Percentiles rank a stretch among this genome's conserved stretches.
phyloP scores from a whole-genome alignment of 92 coral and sea anemone species.

The Pocillopora meandrina region DNA sequence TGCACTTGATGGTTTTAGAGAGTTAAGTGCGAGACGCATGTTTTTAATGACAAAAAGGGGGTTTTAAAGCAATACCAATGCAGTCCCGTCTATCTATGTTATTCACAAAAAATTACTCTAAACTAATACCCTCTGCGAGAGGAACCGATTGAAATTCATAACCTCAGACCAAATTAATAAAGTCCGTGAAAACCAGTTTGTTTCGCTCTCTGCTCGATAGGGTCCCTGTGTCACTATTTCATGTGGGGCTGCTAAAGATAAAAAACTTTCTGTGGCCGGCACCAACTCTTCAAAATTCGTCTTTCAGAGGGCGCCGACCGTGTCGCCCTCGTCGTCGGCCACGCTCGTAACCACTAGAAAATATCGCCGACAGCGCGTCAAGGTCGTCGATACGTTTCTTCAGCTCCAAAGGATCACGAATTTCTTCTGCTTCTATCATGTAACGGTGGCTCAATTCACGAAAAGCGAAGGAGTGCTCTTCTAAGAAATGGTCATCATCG shows the following conservation, averaged over 20 bases:
- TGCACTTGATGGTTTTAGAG: too few relatives aligned
- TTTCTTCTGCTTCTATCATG: slow-evolving; percentile 60
- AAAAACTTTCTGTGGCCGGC: background rate
- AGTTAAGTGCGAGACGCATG: too few relatives aligned
- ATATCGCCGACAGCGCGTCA: slow-evolving; percentile 69
- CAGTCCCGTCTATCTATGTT: too few relatives aligned
- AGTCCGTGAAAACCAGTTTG: background rate
- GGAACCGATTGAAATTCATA: background rate
- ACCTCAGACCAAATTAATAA: background rate
- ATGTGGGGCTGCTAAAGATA: slow-evolving; percentile 12
- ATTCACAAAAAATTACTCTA: too few relatives aligned
- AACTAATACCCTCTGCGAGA: too few relatives aligned
- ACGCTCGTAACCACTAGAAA: slow-evolving; percentile 19
- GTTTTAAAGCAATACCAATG: too few relatives aligned
- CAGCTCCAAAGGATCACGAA: slow-evolving; percentile 68
- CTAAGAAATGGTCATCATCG: slow-evolving; percentile 26
- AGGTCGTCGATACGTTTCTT: slow-evolving; percentile 73
- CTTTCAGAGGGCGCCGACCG: slow-evolving; percentile 10
- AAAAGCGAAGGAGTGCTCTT: slow-evolving; percentile 40
- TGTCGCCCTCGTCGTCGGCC: slow-evolving; percentile 28
- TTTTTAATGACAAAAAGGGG: too few relatives aligned
- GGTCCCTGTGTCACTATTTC: background rate
- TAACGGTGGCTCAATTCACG: slow-evolving; percentile 60
- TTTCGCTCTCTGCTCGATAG: background rate
- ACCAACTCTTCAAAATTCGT: slow-evolving; percentile 18